Percentiles rank a stretch among this genome's conserved stretches.
Evolutionary conservation across 2,113 vertebrate genomes (phyloP).

Genomic region (Microtus richardsoni): DNA sequence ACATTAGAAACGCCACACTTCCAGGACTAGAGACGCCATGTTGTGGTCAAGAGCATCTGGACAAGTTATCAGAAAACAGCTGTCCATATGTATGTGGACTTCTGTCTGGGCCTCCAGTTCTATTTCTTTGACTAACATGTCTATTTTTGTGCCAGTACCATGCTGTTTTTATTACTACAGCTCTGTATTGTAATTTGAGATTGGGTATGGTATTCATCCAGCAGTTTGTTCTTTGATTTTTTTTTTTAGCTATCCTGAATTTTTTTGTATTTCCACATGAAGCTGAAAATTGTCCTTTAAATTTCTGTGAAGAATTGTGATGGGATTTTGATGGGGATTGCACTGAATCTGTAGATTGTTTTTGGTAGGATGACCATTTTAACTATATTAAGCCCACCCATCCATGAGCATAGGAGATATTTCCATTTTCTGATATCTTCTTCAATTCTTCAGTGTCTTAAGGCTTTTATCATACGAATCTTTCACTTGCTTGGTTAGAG

Average conservation of each 20-base stretch:
- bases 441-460: background rate
- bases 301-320: background rate
- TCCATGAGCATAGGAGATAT: background rate
- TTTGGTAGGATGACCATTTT: background rate
- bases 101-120: background rate
- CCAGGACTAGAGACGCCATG: background rate
- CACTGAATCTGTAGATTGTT: background rate
- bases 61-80: background rate
- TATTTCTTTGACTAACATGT: background rate
- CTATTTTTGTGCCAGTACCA: background rate
- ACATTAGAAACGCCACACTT: background rate
- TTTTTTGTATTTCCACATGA: background rate
- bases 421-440: background rate
- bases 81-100: background rate
- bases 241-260: background rate
- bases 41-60: background rate
- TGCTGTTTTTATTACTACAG: background rate
- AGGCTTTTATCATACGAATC: background rate
- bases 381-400: background rate
- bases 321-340: background rate
- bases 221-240: background rate
- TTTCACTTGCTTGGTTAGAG: background rate
- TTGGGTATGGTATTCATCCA: background rate
- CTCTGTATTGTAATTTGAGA: background rate
- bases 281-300: background rate